Percentiles rank a stretch among this genome's conserved stretches.
These are phyloP conservation scores for Siniperca obscura DNA, from an alignment of 2,797 vertebrate genomes.

Conservation along the genomic window DNA sequence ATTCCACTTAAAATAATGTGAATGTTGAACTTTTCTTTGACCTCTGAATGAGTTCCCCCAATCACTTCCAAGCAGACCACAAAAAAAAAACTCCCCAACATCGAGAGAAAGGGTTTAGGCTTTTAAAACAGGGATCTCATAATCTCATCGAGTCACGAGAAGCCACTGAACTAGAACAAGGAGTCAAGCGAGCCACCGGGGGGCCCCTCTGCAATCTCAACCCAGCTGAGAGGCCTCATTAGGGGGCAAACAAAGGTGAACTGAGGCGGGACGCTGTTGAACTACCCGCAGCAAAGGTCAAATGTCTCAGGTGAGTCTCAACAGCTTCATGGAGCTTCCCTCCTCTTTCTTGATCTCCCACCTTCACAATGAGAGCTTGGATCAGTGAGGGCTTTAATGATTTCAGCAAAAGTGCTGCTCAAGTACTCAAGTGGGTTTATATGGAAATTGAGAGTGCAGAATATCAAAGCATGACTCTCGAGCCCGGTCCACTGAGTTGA, in stretches of 20 bases:
- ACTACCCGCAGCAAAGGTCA: slow-evolving; percentile 56
- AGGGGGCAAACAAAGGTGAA: slow-evolving; percentile 46
- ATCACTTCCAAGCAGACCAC: slow-evolving; percentile 43
- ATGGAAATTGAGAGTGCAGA: slow-evolving; percentile 42
- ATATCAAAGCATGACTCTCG: slow-evolving; percentile 56
- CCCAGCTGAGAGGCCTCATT: slow-evolving; percentile 51
- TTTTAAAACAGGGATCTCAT: slow-evolving; percentile 63
- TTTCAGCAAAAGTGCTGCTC: slow-evolving; percentile 47
- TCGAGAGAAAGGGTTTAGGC: slow-evolving; percentile 35
- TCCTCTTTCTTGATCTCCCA: slow-evolving; percentile 17
- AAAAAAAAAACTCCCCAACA: slow-evolving; percentile 47
- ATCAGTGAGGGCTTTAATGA: slow-evolving; percentile 49
- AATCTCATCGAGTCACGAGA: slow-evolving; percentile 71
- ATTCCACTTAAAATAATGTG: slow-evolving; percentile 9
- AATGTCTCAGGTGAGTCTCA: slow-evolving; percentile 63
- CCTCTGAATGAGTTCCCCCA: slow-evolving; percentile 19
- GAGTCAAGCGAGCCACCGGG: slow-evolving; percentile 44
- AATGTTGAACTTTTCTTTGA: slow-evolving; percentile 25
- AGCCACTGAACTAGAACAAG: slow-evolving; percentile 69
- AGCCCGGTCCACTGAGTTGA: slow-evolving; percentile 36
- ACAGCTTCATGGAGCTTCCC: slow-evolving; percentile 20
- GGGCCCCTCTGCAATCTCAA: slow-evolving; percentile 30
- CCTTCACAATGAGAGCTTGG: slow-evolving; percentile 22
- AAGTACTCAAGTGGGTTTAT: slow-evolving; percentile 44
- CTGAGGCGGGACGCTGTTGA: slow-evolving; percentile 44